These are phyloP conservation scores for Chironomus striatipennis DNA, from an alignment of 1,140 invertebrate genomes.

Conservation along the genomic window DNA sequence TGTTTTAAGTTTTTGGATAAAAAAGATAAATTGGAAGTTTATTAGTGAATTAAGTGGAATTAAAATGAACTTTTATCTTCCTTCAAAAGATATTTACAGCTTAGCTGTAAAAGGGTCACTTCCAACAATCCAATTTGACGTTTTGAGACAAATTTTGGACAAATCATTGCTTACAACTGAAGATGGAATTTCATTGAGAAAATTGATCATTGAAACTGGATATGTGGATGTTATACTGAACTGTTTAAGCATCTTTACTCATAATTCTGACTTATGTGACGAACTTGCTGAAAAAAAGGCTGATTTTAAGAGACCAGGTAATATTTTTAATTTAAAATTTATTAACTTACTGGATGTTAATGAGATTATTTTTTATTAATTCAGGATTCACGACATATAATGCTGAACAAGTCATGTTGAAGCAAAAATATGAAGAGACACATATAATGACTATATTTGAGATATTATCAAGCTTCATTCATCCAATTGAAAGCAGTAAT, in stretches of 20 bases:
- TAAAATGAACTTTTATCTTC: not conserved
- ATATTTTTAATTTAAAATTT: no score
- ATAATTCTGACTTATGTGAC: constrained; percentile 49
- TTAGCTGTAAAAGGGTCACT: constrained; percentile 63
- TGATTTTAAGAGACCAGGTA: no score
- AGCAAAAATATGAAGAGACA: constrained; percentile 84
- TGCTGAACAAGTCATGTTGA: constrained; percentile 81
- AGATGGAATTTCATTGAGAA: constrained; percentile 66
- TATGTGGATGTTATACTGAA: constrained; percentile 74
- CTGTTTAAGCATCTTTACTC: constrained; percentile 81
- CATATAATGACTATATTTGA: constrained; percentile 78
- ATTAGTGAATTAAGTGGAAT: no score
- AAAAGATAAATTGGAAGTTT: no score
- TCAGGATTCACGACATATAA: constrained; percentile 93
- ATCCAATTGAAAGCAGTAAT: no score
- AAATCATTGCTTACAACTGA: constrained; percentile 68
- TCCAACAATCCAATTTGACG: constrained; percentile 81
- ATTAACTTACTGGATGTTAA: no score
- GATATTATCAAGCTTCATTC: constrained; percentile 46
- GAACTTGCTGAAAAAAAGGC: constrained; percentile 35
- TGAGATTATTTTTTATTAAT: no score
- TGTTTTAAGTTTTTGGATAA: no score
- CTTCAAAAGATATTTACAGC: constrained; percentile 60
- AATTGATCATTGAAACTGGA: constrained; percentile 72
- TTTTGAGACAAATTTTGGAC: constrained; percentile 71